phyloP scores from a whole-genome alignment of 2,797 vertebrate species.

The Lacerta agilis region DNA sequence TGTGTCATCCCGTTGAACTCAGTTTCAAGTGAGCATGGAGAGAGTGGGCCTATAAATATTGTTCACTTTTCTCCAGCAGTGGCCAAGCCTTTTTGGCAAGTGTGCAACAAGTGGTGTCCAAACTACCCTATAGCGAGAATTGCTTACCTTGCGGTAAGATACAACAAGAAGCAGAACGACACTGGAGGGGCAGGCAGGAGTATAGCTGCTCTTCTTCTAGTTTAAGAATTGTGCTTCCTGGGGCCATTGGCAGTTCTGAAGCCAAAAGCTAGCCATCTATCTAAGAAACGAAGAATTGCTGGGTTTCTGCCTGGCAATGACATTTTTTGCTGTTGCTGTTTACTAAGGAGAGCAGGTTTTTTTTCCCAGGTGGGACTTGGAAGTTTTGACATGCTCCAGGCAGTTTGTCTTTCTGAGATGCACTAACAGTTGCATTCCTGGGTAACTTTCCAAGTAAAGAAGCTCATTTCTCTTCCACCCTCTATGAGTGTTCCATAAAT shows the following conservation, averaged over 20 bases:
- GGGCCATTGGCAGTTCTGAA: background rate
- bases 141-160: too few species aligned
- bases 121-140: background rate
- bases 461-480: slow-evolving; percentile 39
- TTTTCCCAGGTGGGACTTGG: slow-evolving; percentile 26
- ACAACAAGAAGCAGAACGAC: background rate
- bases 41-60: background rate
- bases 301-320: background rate
- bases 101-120: background rate
- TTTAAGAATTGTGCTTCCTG: background rate
- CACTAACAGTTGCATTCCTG: slow-evolving; percentile 39
- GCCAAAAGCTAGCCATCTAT: background rate
- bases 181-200: background rate
- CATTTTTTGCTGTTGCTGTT: background rate
- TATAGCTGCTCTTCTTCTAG: too few species aligned
- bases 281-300: background rate
- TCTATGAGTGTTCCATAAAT: slow-evolving; percentile 35
- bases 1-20: background rate
- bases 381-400: slow-evolving; percentile 44
- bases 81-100: background rate
- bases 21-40: background rate
- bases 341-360: slow-evolving; percentile 42
- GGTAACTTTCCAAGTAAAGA: background rate
- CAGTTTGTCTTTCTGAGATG: slow-evolving; percentile 36
- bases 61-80: background rate